Evolutionary conservation across 2,113 vertebrate genomes (phyloP).

Genomic region (Pituophis catenifer): DNA sequence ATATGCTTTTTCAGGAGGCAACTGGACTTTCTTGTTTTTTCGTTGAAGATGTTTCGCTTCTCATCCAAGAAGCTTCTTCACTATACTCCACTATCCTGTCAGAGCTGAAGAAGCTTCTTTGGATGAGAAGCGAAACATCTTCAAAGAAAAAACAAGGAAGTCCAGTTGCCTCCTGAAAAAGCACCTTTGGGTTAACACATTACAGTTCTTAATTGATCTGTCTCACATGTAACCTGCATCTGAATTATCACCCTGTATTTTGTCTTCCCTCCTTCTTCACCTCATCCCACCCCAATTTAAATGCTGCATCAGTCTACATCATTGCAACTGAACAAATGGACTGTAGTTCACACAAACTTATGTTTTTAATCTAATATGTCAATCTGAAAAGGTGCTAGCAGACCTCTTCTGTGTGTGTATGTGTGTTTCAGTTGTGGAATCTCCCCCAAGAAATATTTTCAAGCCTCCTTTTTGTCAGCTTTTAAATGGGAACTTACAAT

Average conservation of each 20-base stretch:
- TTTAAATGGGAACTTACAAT: neutral
- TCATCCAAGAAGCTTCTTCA: too few species aligned
- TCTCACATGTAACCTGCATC: neutral
- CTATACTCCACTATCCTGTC: too few species aligned
- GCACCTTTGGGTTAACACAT: neutral
- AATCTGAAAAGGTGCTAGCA: neutral
- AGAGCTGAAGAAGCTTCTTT: too few species aligned
- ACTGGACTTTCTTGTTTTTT: too few species aligned
- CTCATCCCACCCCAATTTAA: neutral
- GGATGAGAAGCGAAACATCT: too few species aligned
- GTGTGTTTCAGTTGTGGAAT: neutral
- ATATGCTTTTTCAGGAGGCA: too few species aligned
- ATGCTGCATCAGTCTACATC: neutral
- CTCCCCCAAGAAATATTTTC: neutral
- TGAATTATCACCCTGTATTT: neutral
- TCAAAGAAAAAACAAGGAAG: too few species aligned
- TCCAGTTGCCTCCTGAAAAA: too few species aligned
- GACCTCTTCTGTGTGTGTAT: neutral
- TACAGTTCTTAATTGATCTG: neutral
- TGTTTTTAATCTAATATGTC: neutral
- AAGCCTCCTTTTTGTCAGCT: neutral
- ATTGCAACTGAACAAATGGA: neutral
- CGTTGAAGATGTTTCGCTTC: too few species aligned
- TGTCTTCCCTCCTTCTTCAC: neutral
- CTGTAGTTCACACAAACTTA: neutral